Conservation (phyloP, 2,797 vertebrate species). For the Poecilia velifera region DNA sequence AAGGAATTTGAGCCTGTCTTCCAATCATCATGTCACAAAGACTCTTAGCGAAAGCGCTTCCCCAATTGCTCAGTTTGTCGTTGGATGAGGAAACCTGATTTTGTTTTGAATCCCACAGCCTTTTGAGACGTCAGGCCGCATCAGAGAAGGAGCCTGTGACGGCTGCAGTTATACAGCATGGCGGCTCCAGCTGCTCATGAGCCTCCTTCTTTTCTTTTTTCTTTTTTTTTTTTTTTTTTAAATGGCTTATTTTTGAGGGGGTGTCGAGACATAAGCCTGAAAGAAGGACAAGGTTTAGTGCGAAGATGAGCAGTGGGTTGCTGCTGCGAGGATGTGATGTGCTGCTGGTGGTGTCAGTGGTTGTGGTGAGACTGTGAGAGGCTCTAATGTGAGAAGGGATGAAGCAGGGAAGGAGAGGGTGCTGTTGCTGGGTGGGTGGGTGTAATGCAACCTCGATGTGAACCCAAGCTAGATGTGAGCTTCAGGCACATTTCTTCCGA, state of each 20-base stretch:
- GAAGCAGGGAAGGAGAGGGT: slow-evolving; percentile 57
- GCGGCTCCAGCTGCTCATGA: slow-evolving; percentile 72
- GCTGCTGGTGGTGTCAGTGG: slow-evolving; percentile 68
- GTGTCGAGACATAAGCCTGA: slow-evolving; percentile 79
- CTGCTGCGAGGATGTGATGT: slow-evolving; percentile 67
- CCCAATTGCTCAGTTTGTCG: slow-evolving; percentile 76
- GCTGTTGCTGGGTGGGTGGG: slow-evolving; percentile 50
- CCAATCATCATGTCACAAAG: slow-evolving; percentile 82
- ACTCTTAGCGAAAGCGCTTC: slow-evolving; percentile 81
- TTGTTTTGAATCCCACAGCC: slow-evolving; percentile 79
- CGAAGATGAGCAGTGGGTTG: slow-evolving; percentile 76
- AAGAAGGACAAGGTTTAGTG: slow-evolving; percentile 83
- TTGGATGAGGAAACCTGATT: slow-evolving; percentile 81
- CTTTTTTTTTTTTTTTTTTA: slow-evolving; percentile 57
- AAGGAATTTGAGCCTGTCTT: slow-evolving; percentile 75
- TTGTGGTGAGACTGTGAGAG: slow-evolving; percentile 71
- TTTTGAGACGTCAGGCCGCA: slow-evolving; percentile 79
- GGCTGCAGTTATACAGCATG: slow-evolving; percentile 73
- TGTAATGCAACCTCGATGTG: slow-evolving; percentile 74
- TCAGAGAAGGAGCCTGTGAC: slow-evolving; percentile 73
- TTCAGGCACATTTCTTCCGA: slow-evolving; percentile 62
- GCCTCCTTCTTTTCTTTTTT: slow-evolving; percentile 64
- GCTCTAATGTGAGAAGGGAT: slow-evolving; percentile 81
- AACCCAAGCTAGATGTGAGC: slow-evolving; percentile 73
- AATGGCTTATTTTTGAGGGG: slow-evolving; percentile 81